These are phyloP conservation scores for Polylopha cassiicola DNA, from an alignment of 2,888 invertebrate species.

Conservation along the genomic window DNA sequence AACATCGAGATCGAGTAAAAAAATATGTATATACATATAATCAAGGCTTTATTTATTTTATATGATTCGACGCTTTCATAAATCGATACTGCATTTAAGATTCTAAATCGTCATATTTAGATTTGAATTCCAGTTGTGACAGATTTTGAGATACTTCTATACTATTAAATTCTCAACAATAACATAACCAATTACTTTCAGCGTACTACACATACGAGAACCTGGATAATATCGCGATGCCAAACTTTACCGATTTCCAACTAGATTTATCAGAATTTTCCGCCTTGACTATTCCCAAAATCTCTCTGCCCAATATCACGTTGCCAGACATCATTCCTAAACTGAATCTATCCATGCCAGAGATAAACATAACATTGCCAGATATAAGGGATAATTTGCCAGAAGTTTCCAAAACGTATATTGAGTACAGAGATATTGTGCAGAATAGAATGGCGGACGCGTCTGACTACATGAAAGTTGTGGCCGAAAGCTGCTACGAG, in stretches of 20 bases:
- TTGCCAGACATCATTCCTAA: slow-evolving; percentile 44
- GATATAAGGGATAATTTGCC: slow-evolving; percentile 54
- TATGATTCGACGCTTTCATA: too few relatives aligned
- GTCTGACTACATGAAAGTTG: slow-evolving; percentile 69
- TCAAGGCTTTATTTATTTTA: too few relatives aligned
- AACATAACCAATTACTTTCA: slow-evolving; percentile 53
- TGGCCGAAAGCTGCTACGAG: slow-evolving; percentile 72
- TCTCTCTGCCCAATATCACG: slow-evolving; percentile 45
- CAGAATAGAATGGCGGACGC: slow-evolving; percentile 71
- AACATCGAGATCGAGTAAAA: too few relatives aligned
- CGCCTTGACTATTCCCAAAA: slow-evolving; percentile 38
- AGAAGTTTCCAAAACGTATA: slow-evolving; percentile 55
- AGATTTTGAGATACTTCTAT: not conserved
- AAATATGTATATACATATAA: too few relatives aligned
- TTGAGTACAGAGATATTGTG: slow-evolving; percentile 65
- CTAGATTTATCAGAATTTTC: slow-evolving; percentile 59
- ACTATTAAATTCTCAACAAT: slow-evolving; percentile 21
- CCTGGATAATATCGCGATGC: slow-evolving; percentile 59
- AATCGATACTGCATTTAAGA: too few relatives aligned
- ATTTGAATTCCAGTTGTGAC: too few relatives aligned
- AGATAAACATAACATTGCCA: slow-evolving; percentile 52
- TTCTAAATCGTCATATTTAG: too few relatives aligned
- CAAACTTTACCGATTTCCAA: slow-evolving; percentile 68
- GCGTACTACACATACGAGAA: slow-evolving; percentile 72
- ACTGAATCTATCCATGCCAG: slow-evolving; percentile 37